Evolutionary conservation across 1,140 invertebrate species (phyloP), one percentile per base, ranked within the genome.

Genomic region (Microplitis demolitor): DNA sequence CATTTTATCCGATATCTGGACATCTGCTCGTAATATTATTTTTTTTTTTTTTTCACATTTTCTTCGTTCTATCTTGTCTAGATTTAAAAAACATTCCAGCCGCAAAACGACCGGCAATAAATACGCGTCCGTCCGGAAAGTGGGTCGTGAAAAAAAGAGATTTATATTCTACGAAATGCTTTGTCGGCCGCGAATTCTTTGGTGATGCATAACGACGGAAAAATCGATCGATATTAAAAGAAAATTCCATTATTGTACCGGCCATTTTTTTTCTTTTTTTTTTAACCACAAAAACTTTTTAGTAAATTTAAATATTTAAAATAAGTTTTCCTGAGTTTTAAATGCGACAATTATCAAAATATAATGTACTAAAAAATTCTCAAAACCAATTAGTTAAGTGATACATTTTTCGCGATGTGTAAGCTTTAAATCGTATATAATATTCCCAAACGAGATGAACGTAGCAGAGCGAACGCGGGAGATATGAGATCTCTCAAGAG

Each of bases 81-180:
- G 53, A 68, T 54, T 68, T 68, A 39, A 56, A 68, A 58, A 61
- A 66, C 67, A 67, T 37, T 61, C 63, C 64, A 58, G 51, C 74
- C 70, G 69, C 73, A 66, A 74, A 75, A 71, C 74, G 74, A 75
- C 53, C 58, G 69, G 74, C 58, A 71, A 75, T 75, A 75, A 75
- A 75, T 75, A 75, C 66, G 58, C 66, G 74, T 75, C 73, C 69
- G 69, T 74, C 66, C 60, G 69, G 74, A 75, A 75, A 75, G 69
- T 75, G 74, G 74, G 74, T 75, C 74, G 69, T 75, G 69, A 75
- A 75, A 75, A 75, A 75, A 75, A 72, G 69, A 75, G 74, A 75
- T 75, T 75, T 75, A 75, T 75, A 58, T 51, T 61, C 53, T 37
- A 63, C 69, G 64, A 74, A 75, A 72, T 64, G 66, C 14, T 75